Percentiles rank a stretch among this genome's conserved stretches.
Conservation (phyloP, 2,888 invertebrate species). For the Apamea crenata region DNA sequence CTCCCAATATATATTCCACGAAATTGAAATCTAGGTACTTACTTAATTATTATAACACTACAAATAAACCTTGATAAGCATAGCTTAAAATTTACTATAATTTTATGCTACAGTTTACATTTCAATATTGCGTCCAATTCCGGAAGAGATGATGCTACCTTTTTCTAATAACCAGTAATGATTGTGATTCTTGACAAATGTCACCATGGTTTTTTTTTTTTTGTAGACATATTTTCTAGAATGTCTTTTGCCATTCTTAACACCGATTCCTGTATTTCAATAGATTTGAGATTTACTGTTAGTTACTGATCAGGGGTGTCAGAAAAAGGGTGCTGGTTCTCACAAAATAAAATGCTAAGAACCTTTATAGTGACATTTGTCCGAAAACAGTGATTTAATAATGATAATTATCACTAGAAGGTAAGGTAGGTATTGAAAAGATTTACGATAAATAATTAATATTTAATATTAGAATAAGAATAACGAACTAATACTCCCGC, state of each 20-base stretch:
- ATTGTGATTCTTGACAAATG: conserved; percentile 23
- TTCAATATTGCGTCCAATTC: conserved; percentile 53
- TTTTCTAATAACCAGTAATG: conserved; percentile 35
- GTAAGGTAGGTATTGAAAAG: conserved; percentile 53
- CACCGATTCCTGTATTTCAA: neutral
- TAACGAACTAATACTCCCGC: conserved; percentile 65
- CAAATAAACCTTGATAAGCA: conserved; percentile 54
- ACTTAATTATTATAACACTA: conserved; percentile 44
- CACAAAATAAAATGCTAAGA: no score
- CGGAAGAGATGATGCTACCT: conserved; percentile 29
- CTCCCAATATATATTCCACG: conserved; percentile 30
- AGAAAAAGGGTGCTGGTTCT: neutral
- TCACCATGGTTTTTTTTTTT: conserved; percentile 16
- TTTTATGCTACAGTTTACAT: conserved; percentile 46
- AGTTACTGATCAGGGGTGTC: neutral
- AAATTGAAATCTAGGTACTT: conserved; percentile 42
- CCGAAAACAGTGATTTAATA: conserved; percentile 28
- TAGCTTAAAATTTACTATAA: conserved; percentile 51
- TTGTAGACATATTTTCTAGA: no score
- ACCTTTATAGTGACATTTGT: conserved; percentile 45
- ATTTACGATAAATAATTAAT: conserved; percentile 63
- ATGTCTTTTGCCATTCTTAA: neutral
- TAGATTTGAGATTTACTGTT: neutral
- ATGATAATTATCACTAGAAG: conserved; percentile 47
- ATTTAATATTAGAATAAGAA: conserved; percentile 61